Percentiles rank a stretch among this genome's conserved stretches.
These are phyloP conservation scores for Andrena bicolor DNA, from an alignment of 2,888 invertebrate genomes.

Conservation along the genomic window DNA sequence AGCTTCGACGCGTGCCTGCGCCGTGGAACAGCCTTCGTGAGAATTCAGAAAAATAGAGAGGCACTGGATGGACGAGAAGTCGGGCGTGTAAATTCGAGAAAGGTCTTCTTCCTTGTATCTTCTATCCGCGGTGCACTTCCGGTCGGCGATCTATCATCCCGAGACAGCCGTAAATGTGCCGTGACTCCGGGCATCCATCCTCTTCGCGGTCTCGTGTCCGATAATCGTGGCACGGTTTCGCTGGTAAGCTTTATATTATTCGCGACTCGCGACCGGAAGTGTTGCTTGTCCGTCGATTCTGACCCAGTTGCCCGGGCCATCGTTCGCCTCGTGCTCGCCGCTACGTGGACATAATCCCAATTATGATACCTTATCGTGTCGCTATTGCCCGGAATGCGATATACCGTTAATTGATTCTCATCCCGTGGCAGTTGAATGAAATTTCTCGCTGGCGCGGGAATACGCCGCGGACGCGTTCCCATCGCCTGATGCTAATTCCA, in stretches of 20 bases:
- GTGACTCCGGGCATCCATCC: slow-evolving; percentile 21
- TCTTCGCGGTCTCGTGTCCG: slow-evolving; percentile 5
- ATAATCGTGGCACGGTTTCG: slow-evolving; percentile 27
- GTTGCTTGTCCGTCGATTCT: slow-evolving; percentile 3
- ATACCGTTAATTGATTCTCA: slow-evolving; percentile 62
- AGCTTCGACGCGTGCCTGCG: not conserved
- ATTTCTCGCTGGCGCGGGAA: slow-evolving; percentile 57
- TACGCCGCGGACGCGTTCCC: slow-evolving; percentile 52
- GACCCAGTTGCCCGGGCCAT: slow-evolving; percentile 27
- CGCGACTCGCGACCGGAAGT: slow-evolving; percentile 41
- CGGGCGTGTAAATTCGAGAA: slow-evolving; percentile 35
- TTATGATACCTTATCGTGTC: slow-evolving; percentile 34
- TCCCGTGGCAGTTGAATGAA: slow-evolving; percentile 51
- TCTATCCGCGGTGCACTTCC: slow-evolving; percentile 20
- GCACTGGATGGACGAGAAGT: not conserved
- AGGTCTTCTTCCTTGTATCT: slow-evolving; percentile 20
- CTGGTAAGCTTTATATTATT: slow-evolving; percentile 43
- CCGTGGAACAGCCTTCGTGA: not conserved
- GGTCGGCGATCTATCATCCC: slow-evolving; percentile 51
- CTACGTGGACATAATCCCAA: not conserved
- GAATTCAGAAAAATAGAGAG: too few species aligned
- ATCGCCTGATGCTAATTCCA: slow-evolving; percentile 38
- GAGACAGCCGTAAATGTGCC: slow-evolving; percentile 33
- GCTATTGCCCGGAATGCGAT: slow-evolving; percentile 43
- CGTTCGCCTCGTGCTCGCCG: not conserved